Conservation (phyloP, 2,888 invertebrate species). For the Macrophya alboannulata region DNA sequence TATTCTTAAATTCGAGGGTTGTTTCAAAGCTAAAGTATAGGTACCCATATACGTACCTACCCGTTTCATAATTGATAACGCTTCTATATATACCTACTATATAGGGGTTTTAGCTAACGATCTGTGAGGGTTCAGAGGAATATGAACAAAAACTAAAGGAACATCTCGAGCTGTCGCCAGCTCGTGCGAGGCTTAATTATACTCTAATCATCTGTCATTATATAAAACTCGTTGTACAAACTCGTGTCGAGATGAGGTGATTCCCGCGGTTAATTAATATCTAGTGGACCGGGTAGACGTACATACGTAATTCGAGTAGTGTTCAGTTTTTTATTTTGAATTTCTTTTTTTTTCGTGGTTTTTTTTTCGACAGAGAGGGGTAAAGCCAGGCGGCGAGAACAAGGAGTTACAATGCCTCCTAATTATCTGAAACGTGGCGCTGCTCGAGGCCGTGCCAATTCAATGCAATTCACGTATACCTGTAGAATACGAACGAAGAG, state of each 20-base stretch:
- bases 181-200: background rate
- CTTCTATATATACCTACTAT: background rate
- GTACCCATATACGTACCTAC: background rate
- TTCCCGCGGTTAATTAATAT: background rate
- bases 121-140: conserved; percentile 9
- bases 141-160: conserved; percentile 28
- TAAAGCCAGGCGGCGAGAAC: background rate
- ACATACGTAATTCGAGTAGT: background rate
- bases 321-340: background rate
- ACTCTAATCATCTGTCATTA: conserved; percentile 1
- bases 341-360: background rate
- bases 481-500: conserved; percentile 18
- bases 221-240: background rate
- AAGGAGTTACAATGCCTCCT: background rate
- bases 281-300: background rate
- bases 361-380: background rate
- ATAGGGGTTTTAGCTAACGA: conserved; percentile 3
- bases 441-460: conserved; percentile 7
- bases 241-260: background rate
- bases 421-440: conserved; percentile 34
- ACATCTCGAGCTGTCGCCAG: conserved; percentile 9
- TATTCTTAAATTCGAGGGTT: conserved; percentile 2
- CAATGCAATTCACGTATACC: conserved; percentile 1
- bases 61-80: conserved; percentile 14
- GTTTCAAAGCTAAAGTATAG: conserved; percentile 1